Conservation (phyloP, 2,797 vertebrate species). For the Lemur catta region DNA sequence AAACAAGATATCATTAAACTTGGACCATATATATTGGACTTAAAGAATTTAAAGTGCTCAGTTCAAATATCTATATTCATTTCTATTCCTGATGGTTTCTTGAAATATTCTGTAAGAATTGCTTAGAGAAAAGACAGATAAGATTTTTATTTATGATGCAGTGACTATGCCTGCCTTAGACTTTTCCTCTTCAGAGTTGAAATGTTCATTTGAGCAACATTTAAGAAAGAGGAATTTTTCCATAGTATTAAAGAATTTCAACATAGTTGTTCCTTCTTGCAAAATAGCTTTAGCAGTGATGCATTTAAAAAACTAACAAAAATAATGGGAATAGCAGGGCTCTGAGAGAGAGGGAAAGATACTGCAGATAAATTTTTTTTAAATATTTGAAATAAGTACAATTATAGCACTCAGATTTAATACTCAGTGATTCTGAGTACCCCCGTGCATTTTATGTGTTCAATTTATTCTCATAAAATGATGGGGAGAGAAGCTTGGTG, state of each 20-base stretch:
- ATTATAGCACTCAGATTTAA: neutral
- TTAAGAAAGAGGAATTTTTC: conserved; percentile 27
- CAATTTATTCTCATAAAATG: conserved; percentile 24
- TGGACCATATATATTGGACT: neutral
- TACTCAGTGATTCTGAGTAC: neutral
- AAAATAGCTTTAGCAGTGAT: conserved; percentile 51
- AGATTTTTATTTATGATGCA: neutral
- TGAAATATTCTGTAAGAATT: conserved; percentile 34
- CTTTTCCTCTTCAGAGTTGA: neutral
- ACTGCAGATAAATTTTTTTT: neutral
- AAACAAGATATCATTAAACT: conserved; percentile 11
- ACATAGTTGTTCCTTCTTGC: neutral
- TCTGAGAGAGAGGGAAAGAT: neutral
- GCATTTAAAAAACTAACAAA: conserved; percentile 15
- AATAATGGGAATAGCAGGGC: neutral
- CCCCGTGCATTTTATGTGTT: neutral
- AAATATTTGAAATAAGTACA: neutral
- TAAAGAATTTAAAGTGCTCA: conserved; percentile 10
- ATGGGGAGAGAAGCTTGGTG: neutral
- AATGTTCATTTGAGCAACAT: conserved; percentile 2
- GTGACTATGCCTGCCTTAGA: neutral
- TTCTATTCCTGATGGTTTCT: conserved; percentile 20
- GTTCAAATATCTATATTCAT: conserved; percentile 5
- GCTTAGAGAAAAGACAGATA: neutral
- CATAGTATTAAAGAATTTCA: conserved; percentile 50